Percentiles rank a stretch among this genome's conserved stretches.
Evolutionary conservation across 2,797 vertebrate species (phyloP).

Genomic region (Squalus acanthias): DNA sequence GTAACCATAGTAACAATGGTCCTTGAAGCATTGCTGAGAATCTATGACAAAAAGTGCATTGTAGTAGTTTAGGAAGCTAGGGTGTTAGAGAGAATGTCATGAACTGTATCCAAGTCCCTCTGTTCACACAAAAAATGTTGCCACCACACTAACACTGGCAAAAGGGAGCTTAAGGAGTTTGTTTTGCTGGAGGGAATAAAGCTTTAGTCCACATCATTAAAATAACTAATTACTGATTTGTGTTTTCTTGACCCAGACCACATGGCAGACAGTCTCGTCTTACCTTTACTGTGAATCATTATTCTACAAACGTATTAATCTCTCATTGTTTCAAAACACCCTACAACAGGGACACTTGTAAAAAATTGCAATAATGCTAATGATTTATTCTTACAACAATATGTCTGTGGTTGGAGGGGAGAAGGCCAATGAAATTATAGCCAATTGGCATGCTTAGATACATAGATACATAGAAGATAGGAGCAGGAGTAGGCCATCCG

Average conservation of each 20-base stretch:
- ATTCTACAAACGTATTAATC: neutral
- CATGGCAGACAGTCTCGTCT: neutral
- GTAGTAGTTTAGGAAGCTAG: neutral
- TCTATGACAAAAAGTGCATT: neutral
- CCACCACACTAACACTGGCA: neutral
- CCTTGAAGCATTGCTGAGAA: neutral
- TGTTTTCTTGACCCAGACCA: slow-evolving; percentile 7
- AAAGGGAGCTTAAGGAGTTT: neutral
- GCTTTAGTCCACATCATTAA: slow-evolving; percentile 15
- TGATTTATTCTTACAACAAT: neutral
- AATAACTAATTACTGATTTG: slow-evolving; percentile 1
- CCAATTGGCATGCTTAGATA: neutral
- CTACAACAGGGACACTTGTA: neutral
- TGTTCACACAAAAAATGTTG: neutral
- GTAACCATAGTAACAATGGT: neutral
- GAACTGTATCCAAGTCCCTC: neutral
- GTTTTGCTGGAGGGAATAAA: neutral
- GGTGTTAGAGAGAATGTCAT: neutral
- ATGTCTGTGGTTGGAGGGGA: neutral
- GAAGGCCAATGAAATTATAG: neutral
- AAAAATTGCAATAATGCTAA: neutral
- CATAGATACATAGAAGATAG: no score
- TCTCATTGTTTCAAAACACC: slow-evolving; percentile 11
- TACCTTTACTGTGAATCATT: slow-evolving; percentile 22
- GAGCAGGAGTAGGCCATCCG: no score